Percentiles rank a stretch among this genome's conserved stretches.
These are phyloP conservation scores for Campopleginae sp. DNA, from an alignment of 2,888 invertebrate species.

Conservation along the genomic window DNA sequence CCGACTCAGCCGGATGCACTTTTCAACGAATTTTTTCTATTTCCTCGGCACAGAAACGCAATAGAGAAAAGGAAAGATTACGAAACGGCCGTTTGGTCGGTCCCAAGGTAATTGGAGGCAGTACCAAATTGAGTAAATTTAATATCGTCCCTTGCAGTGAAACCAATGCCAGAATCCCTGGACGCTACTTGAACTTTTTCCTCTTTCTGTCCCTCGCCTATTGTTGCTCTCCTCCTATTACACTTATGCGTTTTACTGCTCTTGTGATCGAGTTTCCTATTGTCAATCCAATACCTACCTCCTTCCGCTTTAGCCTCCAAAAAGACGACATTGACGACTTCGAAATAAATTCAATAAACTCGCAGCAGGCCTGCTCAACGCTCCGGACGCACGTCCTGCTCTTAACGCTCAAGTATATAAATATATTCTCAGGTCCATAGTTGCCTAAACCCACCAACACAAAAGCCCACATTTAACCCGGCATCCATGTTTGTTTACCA, in stretches of 20 bases:
- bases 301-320: background rate
- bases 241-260: conserved; percentile 12
- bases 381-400: background rate
- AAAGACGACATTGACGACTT: conserved; percentile 59
- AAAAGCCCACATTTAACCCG: background rate
- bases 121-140: conserved; percentile 65
- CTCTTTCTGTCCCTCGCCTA: background rate
- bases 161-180: conserved; percentile 51
- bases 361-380: conserved; percentile 17
- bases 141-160: conserved; percentile 66
- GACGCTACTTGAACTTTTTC: background rate
- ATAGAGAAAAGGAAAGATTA: conserved; percentile 8
- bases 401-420: background rate
- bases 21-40: background rate
- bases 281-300: background rate
- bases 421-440: background rate
- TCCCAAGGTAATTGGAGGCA: conserved; percentile 40
- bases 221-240: background rate
- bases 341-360: conserved; percentile 58
- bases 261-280: conserved; percentile 27
- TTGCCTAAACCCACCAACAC: conserved; percentile 1
- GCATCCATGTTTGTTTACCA: background rate
- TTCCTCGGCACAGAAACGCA: background rate
- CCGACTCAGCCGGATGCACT: background rate
- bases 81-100: conserved; percentile 47